Percentiles rank a stretch among this genome's conserved stretches.
These are phyloP conservation scores for Lerema accius DNA, from an alignment of 1,140 invertebrate species.

Conservation along the genomic window DNA sequence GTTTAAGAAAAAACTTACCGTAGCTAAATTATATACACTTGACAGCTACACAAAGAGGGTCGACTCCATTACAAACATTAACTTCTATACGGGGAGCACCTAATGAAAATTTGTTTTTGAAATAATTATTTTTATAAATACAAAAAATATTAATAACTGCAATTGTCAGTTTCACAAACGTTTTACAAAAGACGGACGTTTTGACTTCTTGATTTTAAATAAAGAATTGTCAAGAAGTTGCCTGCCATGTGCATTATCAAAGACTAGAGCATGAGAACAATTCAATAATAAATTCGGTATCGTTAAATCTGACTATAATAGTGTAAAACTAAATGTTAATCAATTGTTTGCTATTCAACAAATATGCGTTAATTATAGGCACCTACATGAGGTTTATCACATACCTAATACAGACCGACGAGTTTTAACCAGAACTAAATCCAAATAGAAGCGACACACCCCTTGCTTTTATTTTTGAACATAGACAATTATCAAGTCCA, in stretches of 20 bases:
- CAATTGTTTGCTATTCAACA: too few relatives aligned
- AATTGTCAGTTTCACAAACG: slow-evolving; percentile 7
- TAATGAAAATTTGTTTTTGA: not conserved
- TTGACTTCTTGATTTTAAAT: slow-evolving; percentile 26
- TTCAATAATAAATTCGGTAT: too few relatives aligned
- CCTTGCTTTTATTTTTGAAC: too few relatives aligned
- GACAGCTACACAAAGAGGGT: not conserved
- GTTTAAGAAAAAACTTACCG: slow-evolving; percentile 1
- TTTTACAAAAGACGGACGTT: slow-evolving; percentile 27
- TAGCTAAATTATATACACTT: slow-evolving; percentile 2
- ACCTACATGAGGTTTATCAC: too few relatives aligned
- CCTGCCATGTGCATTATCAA: slow-evolving; percentile 9
- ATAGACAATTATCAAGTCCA: too few relatives aligned
- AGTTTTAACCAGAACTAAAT: too few relatives aligned
- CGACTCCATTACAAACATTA: slow-evolving; percentile 9
- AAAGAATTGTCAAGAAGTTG: slow-evolving; percentile 18
- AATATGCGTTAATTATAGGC: too few relatives aligned
- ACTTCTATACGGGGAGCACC: not conserved
- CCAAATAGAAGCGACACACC: too few relatives aligned
- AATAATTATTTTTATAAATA: slow-evolving; percentile 1
- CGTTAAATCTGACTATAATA: too few relatives aligned
- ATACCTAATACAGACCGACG: too few relatives aligned
- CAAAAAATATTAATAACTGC: not conserved
- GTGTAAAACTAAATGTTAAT: too few relatives aligned
- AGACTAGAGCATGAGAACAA: not conserved